These are phyloP conservation scores for Dysmachus trigonus DNA, from an alignment of 2,888 invertebrate genomes.

Conservation along the genomic window DNA sequence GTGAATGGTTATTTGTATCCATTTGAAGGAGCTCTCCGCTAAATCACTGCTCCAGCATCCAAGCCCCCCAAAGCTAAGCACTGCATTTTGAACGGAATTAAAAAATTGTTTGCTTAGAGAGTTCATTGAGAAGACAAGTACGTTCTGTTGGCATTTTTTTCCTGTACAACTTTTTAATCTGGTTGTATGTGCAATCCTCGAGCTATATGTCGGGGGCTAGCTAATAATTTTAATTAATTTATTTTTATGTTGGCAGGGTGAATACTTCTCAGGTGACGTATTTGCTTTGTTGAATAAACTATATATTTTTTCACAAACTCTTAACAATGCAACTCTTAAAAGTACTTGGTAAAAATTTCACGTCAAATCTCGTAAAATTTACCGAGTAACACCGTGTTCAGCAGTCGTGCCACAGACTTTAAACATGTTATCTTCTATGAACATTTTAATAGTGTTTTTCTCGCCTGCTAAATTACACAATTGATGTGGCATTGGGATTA, in stretches of 20 bases:
- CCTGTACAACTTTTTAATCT: not conserved
- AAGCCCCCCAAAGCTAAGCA: not conserved
- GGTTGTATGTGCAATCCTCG: not conserved
- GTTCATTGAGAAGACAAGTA: not conserved
- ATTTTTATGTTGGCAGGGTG: no score
- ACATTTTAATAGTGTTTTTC: no score
- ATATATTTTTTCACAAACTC: no score
- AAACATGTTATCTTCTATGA: no score
- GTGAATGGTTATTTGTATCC: not conserved
- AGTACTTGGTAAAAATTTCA: no score
- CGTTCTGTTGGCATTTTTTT: not conserved
- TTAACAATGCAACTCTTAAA: no score
- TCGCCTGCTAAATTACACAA: no score
- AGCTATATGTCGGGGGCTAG: not conserved
- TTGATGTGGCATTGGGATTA: no score
- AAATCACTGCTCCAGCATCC: not conserved
- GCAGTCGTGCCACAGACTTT: no score
- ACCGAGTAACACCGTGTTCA: no score
- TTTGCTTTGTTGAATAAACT: not conserved
- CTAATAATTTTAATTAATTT: not conserved
- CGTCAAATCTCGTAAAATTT: no score
- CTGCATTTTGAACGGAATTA: not conserved
- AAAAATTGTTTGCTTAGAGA: not conserved
- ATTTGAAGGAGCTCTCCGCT: not conserved
- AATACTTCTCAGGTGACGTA: not conserved